A percentile compares a stretch with the other conserved stretches of the same genome.
phyloP scores from a whole-genome alignment of 2,113 vertebrate species.

The Passer montanus region DNA sequence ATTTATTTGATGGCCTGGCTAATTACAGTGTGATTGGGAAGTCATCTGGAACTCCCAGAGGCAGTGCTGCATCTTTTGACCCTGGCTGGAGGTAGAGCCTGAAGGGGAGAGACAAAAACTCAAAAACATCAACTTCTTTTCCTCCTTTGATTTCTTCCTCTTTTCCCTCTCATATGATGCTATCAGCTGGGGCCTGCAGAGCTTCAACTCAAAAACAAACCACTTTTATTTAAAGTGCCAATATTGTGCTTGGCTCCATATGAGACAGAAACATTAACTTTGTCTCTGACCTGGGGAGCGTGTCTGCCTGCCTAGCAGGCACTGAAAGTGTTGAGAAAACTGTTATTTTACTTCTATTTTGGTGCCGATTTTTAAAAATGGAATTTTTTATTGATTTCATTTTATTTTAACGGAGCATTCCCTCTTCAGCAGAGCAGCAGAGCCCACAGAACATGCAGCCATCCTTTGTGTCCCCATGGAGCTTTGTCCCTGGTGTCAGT shows the following conservation, averaged over 20 bases:
- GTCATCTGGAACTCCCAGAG: not conserved
- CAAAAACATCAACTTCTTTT: not conserved
- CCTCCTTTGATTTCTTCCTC: not conserved
- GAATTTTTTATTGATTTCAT: not conserved
- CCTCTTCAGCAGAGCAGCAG: not conserved
- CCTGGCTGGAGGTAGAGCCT: not conserved
- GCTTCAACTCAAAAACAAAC: conserved; percentile 34
- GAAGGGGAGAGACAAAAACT: not conserved
- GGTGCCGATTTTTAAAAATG: not conserved
- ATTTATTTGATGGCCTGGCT: not conserved
- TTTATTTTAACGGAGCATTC: not conserved
- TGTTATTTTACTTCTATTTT: conserved; percentile 35
- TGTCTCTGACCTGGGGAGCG: conserved; percentile 39
- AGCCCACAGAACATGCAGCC: not conserved
- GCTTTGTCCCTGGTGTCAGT: not conserved
- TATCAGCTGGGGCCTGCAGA: not conserved
- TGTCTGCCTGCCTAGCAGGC: conserved; percentile 52
- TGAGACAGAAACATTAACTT: conserved; percentile 39
- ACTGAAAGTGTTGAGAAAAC: conserved; percentile 43
- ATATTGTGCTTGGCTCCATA: conserved; percentile 39
- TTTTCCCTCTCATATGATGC: not conserved
- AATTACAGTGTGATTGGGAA: not conserved
- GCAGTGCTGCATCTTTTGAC: not conserved
- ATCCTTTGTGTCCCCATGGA: not conserved
- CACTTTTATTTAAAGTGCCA: not conserved